A percentile compares a stretch with the other conserved stretches of the same genome.
Evolutionary conservation across 2,888 invertebrate genomes (phyloP).

Genomic region (Drosophila mimetica): DNA sequence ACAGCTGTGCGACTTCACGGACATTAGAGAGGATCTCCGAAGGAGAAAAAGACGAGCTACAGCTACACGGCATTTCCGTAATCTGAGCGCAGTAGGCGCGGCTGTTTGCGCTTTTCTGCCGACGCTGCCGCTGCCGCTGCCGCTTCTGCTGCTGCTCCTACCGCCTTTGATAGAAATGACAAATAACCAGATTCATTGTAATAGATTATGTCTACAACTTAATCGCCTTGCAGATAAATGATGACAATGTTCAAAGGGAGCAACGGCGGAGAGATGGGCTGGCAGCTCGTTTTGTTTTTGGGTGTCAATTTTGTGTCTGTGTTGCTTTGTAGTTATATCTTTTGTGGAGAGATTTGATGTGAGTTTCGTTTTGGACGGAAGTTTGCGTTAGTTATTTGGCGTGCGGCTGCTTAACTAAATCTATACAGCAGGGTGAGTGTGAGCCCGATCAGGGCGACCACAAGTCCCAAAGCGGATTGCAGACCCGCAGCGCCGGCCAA

Average conservation of each 20-base stretch:
- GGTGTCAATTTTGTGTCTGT: slow-evolving; percentile 76
- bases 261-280: slow-evolving; percentile 44
- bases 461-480: slow-evolving; percentile 85
- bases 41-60: slow-evolving; percentile 23
- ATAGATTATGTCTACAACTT: slow-evolving; percentile 85
- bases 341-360: slow-evolving; percentile 48
- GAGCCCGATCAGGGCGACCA: slow-evolving; percentile 76
- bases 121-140: slow-evolving; percentile 51
- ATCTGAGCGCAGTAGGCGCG: slow-evolving; percentile 83
- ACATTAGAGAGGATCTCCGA: slow-evolving; percentile 66
- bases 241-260: slow-evolving; percentile 79
- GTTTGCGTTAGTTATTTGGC: slow-evolving; percentile 64
- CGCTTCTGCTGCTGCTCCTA: slow-evolving; percentile 48
- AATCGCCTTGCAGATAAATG: slow-evolving; percentile 84
- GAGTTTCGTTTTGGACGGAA: slow-evolving; percentile 64
- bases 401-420: slow-evolving; percentile 75
- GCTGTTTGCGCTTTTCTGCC: slow-evolving; percentile 81
- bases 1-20: slow-evolving; percentile 77
- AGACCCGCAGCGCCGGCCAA: slow-evolving; percentile 92
- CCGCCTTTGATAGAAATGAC: slow-evolving; percentile 79
- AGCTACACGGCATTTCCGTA: slow-evolving; percentile 75
- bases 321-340: slow-evolving; percentile 57
- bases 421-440: slow-evolving; percentile 80
- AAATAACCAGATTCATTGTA: slow-evolving; percentile 84
- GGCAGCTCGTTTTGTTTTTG: slow-evolving; percentile 73